A percentile compares a stretch with the other conserved stretches of the same genome.
Conservation (phyloP, 1,140 invertebrate species). For the Chrysomallon squamiferum region DNA sequence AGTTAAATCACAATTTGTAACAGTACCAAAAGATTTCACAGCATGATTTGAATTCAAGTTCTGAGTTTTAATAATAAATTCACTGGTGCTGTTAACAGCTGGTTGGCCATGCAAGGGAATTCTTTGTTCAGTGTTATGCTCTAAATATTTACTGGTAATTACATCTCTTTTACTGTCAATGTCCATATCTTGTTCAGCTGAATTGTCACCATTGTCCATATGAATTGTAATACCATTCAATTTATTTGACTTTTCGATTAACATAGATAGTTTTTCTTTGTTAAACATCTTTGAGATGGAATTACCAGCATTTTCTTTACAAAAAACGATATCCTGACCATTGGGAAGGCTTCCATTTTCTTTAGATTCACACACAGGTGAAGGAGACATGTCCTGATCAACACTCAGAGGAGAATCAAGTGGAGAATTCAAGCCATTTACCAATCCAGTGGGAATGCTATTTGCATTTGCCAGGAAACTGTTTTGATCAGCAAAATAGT, state of each 20-base stretch:
- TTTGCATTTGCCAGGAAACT: too few species aligned
- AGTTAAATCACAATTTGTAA: too few species aligned
- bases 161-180: not conserved
- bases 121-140: not conserved
- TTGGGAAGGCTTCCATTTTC: too few species aligned
- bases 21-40: not conserved
- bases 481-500: too few species aligned
- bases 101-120: not conserved
- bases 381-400: slow-evolving; percentile 25
- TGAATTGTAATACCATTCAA: slow-evolving; percentile 34
- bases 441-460: not conserved
- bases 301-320: not conserved
- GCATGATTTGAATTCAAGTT: not conserved
- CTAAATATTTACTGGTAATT: not conserved
- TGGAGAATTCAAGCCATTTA: slow-evolving; percentile 1
- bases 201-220: slow-evolving; percentile 26
- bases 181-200: slow-evolving; percentile 6
- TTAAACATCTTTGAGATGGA: not conserved
- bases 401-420: slow-evolving; percentile 16
- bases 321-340: too few species aligned
- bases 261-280: slow-evolving; percentile 17
- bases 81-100: not conserved
- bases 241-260: slow-evolving; percentile 23
- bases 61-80: not conserved
- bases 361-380: slow-evolving; percentile 10